Percentiles rank a stretch among this genome's conserved stretches.
phyloP scores from a whole-genome alignment of 2,888 invertebrate genomes.

The Plemyria rubiginata region DNA sequence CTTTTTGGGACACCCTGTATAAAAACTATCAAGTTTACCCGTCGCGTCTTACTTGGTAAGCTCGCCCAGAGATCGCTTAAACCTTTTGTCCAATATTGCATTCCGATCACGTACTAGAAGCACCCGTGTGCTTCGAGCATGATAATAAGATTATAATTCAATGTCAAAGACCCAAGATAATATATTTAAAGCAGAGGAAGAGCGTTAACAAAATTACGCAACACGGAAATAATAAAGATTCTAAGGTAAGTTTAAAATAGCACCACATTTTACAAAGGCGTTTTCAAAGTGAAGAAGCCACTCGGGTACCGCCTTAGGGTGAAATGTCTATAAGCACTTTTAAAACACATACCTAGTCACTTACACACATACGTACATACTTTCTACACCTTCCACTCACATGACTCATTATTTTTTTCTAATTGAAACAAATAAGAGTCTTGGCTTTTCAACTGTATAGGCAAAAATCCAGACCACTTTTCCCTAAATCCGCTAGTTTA shows the following conservation, averaged over 20 bases:
- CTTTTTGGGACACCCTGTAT: too few relatives aligned
- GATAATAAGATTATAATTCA: constrained; percentile 51
- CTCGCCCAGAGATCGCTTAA: constrained; percentile 38
- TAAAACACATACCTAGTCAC: too few relatives aligned
- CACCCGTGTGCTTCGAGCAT: constrained; percentile 45
- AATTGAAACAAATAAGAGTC: too few relatives aligned
- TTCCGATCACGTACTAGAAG: constrained; percentile 48
- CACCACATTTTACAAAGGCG: constrained; percentile 10
- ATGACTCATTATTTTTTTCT: too few relatives aligned
- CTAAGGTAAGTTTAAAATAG: constrained; percentile 16
- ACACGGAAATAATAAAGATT: constrained; percentile 35
- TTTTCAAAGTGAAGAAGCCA: background rate
- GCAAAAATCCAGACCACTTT: too few relatives aligned
- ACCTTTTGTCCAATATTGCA: constrained; percentile 45
- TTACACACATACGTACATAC: too few relatives aligned
- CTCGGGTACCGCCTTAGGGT: background rate
- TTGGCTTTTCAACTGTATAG: too few relatives aligned
- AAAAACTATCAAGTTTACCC: constrained; percentile 3
- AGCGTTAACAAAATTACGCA: constrained; percentile 37
- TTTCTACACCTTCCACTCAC: too few relatives aligned
- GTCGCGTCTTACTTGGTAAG: constrained; percentile 36
- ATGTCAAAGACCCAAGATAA: constrained; percentile 51
- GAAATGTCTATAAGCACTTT: background rate
- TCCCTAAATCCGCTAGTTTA: too few relatives aligned
- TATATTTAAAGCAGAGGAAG: constrained; percentile 47